phyloP scores from a whole-genome alignment of 2,113 vertebrate genomes.

The Passer domesticus region DNA sequence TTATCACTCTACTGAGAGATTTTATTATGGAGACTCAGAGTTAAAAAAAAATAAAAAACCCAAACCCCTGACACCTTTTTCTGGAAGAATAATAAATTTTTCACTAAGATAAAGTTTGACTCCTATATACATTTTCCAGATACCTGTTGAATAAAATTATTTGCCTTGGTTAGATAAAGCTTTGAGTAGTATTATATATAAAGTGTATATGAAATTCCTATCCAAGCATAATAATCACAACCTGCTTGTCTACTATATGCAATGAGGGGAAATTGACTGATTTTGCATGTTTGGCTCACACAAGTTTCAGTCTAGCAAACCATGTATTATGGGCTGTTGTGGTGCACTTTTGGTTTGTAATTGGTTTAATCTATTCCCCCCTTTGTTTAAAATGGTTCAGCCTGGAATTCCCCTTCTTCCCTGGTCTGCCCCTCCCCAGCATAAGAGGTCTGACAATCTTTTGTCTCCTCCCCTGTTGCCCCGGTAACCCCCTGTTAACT shows the following conservation, averaged over 20 bases:
- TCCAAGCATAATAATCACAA: not conserved
- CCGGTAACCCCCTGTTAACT: no score
- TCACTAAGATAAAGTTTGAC: not conserved
- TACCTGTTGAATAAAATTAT: not conserved
- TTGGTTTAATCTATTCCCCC: no score
- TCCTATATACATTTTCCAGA: not conserved
- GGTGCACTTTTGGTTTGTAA: no score
- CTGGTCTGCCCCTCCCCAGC: no score
- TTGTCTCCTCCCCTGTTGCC: no score
- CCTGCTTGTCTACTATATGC: not conserved
- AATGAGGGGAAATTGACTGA: not conserved
- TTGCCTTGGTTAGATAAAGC: not conserved
- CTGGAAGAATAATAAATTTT: conserved; percentile 1
- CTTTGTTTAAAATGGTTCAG: no score
- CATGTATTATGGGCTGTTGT: accelerated
- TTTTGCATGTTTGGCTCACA: not conserved
- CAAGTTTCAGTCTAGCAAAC: not conserved
- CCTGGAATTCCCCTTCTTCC: no score
- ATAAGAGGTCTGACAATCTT: no score
- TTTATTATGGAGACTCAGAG: not conserved
- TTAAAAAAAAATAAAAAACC: not conserved
- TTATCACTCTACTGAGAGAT: conserved; percentile 27
- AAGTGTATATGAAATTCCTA: not conserved
- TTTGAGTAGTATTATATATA: not conserved
- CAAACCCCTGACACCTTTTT: not conserved